Conservation (phyloP, 1,140 invertebrate genomes). For the Zelostemma sp. region DNA sequence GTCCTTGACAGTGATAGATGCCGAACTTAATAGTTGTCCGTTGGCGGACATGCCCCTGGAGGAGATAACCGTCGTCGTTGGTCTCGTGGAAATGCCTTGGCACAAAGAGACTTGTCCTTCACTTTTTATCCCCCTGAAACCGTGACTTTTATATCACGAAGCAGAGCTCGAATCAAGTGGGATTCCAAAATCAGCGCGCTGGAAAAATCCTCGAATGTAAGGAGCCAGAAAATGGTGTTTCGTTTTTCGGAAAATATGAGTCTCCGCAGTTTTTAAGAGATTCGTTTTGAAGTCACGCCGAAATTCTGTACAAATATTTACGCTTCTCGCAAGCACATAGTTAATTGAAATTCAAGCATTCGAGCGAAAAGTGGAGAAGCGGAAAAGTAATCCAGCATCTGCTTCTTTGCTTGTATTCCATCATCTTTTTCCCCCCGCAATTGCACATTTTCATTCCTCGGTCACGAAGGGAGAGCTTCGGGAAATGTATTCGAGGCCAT, state of each 20-base stretch:
- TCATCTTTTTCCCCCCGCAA: not conserved
- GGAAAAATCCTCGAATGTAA: no score
- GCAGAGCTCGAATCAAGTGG: not conserved
- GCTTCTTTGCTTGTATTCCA: no score
- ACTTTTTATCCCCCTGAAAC: not conserved
- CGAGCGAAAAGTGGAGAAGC: no score
- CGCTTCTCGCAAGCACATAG: no score
- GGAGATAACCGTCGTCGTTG: conserved; percentile 28
- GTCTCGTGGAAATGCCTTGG: conserved; percentile 22
- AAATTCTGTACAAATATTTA: no score
- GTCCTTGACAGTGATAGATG: conserved; percentile 58
- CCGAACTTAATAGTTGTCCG: conserved; percentile 56
- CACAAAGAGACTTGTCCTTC: conserved; percentile 14
- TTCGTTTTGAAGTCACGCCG: no score
- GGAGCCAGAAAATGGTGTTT: no score
- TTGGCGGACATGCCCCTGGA: conserved; percentile 34
- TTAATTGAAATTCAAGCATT: no score
- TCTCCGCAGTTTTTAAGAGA: no score
- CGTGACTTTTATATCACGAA: conserved; percentile 20
- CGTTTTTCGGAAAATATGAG: no score
- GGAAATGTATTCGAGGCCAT: conserved; percentile 12
- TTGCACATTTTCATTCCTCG: conserved; percentile 22
- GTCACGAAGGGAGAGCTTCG: conserved; percentile 22
- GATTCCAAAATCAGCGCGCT: not conserved
- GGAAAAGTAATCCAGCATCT: no score